Evolutionary conservation across 2,797 vertebrate genomes (phyloP).

Genomic region (Poeciliopsis infans): DNA sequence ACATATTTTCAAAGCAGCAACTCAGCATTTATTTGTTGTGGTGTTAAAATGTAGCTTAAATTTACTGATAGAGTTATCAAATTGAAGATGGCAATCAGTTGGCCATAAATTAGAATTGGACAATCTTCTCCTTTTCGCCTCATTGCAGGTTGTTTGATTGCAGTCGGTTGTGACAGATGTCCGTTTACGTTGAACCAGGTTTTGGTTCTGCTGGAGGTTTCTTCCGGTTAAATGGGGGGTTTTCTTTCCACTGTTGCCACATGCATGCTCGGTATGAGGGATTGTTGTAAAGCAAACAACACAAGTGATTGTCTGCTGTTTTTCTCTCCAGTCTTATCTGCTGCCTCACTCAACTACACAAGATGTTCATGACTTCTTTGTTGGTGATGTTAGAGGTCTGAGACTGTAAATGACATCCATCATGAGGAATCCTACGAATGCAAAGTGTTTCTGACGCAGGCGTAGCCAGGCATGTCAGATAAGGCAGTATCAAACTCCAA

Average conservation of each 20-base stretch:
- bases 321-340: neutral
- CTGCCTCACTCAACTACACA: slow-evolving; percentile 13
- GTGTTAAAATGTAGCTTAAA: neutral
- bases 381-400: slow-evolving; percentile 6
- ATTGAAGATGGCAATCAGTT: neutral
- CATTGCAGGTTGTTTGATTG: neutral
- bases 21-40: neutral
- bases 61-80: neutral
- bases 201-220: neutral
- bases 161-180: neutral
- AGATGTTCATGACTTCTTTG: slow-evolving; percentile 10
- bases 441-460: slow-evolving; percentile 13
- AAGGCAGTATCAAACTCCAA: slow-evolving; percentile 13
- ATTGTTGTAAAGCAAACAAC: neutral
- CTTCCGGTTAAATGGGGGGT: neutral
- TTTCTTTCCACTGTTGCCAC: neutral
- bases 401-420: slow-evolving; percentile 14
- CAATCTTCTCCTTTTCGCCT: neutral
- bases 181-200: neutral
- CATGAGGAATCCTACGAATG: slow-evolving; percentile 32
- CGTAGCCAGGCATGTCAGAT: slow-evolving; percentile 18
- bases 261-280: neutral
- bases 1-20: neutral
- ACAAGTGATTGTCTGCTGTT: neutral
- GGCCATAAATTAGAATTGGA: neutral